Base-by-base conservation (phyloP, 2,113 vertebrate genomes). In the Rhizomys pruinosus region DNA sequence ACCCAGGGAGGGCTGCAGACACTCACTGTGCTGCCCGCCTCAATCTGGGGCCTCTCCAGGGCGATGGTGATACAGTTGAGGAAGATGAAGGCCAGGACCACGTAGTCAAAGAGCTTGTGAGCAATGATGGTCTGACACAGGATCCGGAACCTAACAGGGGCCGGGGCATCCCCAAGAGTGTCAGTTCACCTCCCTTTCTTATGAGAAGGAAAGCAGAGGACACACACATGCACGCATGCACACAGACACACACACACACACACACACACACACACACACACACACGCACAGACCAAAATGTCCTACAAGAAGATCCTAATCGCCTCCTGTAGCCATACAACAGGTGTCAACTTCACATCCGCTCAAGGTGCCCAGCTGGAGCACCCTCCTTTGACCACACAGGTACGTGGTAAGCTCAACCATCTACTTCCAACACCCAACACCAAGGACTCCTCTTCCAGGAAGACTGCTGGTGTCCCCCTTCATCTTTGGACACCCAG, bases 1-100 rank as follows among this genome's bases (percentile, higher is more conserved):
- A 2, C 57, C 63, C 7, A 52, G 11, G 47, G 0, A 22, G 59
- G 44, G 78, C 29, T 27, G 16, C 93, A 68, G 71, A 3, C 87
- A 94, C 98, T 99, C 98, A 99, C 99, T 47, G 99, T 98, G 98
- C 99, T 99, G 95, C 99, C 99, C 44, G 99, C 99, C 85, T 99
- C 98, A 22, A 99, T 99, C 98, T 99, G 99, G 7, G 99, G 99
- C 95, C 99, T 98, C 97, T 99, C 99, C 97, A 99, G 98, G 90
- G 99, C 99, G 29, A 99, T 99, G 3, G 99, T 99, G 97, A 99
- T 99, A 97, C 99, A 99, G 98, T 99, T 99, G 97, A 99, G 99
- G 97, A 99, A 99, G 97, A 99, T 99, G 97, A 99, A 99, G 90
- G 98, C 99, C 98, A 99, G 92, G 71, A 99, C 99, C 4, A 99